Base-by-base conservation (phyloP, 2,797 vertebrate genomes). In the Acrossocheilus fasciatus region DNA sequence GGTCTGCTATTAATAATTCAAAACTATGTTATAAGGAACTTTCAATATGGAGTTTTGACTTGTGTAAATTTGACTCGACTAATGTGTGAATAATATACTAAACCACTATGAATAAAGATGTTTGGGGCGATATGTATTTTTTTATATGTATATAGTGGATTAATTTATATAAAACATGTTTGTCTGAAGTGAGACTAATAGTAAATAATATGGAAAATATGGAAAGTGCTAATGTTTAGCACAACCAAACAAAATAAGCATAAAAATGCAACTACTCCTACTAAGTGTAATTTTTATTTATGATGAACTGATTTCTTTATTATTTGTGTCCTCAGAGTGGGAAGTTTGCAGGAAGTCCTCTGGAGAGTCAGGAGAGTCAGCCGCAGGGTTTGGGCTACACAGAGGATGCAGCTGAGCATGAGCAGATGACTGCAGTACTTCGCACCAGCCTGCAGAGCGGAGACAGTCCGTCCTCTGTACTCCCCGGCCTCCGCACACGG, bases 381-480 rank as follows among this genome's bases (percentile, higher is more conserved):
- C 93, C 94, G 43, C 94, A 94, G 91, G 97, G 97, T 26, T 94
- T 98, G 89, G 96, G 96, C 88, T 96, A 96, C 0, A 96, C 96
- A 0, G 97, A 98, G 91, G 97, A 98, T 0, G 97, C 94, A 0
- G 97, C 96, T 0, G 97, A 99, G 90, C 98, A 99, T 0, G 98
- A 99, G 94, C 97, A 97, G 95, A 99, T 99, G 98, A 99, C 98
- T 92, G 98, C 98, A 0, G 96, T 99, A 12, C 93, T 99, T 75
- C 97, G 96, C 90, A 96, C 94, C 47, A 95, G 95, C 69, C 94
- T 95, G 0, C 23, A 91, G 0, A 59, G 91, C 0, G 90, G 96
- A 59, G 96, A 96, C 0, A 94, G 93, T 54, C 92, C 64, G 6
- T 52, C 94, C 18, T 94, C 96, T 0, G 92, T 93, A 0, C 92